Base-by-base conservation (phyloP, 2,888 invertebrate genomes). In the Fragum fragum region DNA sequence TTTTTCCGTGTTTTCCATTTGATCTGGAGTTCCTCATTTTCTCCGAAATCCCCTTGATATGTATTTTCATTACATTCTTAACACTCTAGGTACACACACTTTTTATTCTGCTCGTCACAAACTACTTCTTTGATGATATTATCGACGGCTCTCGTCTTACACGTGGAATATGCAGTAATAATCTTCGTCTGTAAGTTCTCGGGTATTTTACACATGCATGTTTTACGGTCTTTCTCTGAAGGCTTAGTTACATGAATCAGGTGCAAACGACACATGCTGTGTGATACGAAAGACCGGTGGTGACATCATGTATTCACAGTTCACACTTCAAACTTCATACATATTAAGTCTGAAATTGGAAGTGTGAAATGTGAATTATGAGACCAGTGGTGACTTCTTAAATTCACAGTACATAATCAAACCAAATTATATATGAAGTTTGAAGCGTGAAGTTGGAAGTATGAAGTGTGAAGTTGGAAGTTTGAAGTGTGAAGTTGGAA, bases 211-310 rank as follows among this genome's bases (percentile, higher is more conserved):
- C 72, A 72, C 70, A 70, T 16, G 23, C 70, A 70, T n/a, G 72
- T 72, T 11, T 57, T 26, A 36, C 78, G 61, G 66, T 85, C 85
- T 29, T 53, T 77, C 21, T 72, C 80, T 52, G 75, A 80, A 11
- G 81, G 78, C 32, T 73, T 73, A 21, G 79, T 26, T 11, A 83
- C 68, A 55, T 68, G 76, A 68, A 83, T 83, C 9, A 81, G 86
- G 32, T 55, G 69, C 1, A 83, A 42, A n/a, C 61, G 55, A 52
- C 81, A 81, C 66, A 86, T n/a, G n/a, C n/a, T n/a, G n/a, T n/a
- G n/a, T n/a, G n/a, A n/a, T n/a, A n/a, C n/a, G n/a, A n/a, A n/a
- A n/a, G n/a, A n/a, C n/a, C n/a, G n/a, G n/a, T n/a, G n/a, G n/a
- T n/a, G n/a, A n/a, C n/a, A n/a, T n/a, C n/a, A n/a, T n/a, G n/a